Conservation (phyloP, 1,140 invertebrate genomes). For the Orchesella cincta region DNA sequence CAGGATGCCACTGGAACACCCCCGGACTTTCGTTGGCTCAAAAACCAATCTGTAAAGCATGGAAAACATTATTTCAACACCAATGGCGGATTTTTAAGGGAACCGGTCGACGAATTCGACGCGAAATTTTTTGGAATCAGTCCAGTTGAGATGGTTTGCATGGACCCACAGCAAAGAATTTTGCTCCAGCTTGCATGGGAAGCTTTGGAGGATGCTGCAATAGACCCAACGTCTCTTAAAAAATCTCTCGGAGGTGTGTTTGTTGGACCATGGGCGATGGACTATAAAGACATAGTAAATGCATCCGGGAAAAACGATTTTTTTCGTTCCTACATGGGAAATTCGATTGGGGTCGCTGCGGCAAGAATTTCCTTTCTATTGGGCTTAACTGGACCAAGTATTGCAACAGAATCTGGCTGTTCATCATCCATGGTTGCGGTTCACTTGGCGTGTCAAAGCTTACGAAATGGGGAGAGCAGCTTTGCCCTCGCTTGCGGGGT, state of each 20-base stretch:
- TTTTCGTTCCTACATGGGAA: background rate
- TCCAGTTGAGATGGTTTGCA: background rate
- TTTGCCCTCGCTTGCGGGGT: constrained; percentile 82
- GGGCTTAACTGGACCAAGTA: no score
- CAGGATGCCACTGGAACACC: background rate
- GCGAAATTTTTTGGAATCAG: background rate
- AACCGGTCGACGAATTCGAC: background rate
- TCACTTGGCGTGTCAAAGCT: constrained; percentile 75
- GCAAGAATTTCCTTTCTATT: no score
- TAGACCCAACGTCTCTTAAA: background rate
- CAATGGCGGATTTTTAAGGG: background rate
- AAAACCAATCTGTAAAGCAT: background rate
- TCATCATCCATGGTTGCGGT: constrained; percentile 84
- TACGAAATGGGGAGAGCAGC: constrained; percentile 77
- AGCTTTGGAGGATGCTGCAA: background rate
- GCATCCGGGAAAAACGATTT: background rate
- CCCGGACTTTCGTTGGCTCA: background rate
- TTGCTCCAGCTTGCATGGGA: no score
- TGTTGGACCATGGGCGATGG: background rate
- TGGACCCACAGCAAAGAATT: background rate
- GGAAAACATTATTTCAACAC: background rate
- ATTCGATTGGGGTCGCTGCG: background rate
- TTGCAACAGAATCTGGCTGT: no score
- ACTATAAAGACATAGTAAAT: background rate
- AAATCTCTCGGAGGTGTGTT: background rate